Evolutionary conservation across 2,113 vertebrate genomes (phyloP).

Genomic region (Macquaria ambigua): DNA sequence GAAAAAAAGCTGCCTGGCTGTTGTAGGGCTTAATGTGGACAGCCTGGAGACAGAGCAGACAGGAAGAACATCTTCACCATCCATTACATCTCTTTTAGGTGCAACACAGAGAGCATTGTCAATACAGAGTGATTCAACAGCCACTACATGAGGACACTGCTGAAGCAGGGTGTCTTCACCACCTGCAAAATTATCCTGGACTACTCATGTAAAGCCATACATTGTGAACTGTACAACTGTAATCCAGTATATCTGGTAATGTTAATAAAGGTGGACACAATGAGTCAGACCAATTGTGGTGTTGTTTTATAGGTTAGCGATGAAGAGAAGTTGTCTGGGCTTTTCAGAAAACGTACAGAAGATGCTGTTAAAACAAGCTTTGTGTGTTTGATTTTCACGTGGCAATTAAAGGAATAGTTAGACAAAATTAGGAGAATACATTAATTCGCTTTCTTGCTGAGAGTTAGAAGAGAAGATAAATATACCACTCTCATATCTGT

Average conservation of each 20-base stretch:
- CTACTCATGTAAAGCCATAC: neutral
- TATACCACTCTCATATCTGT: neutral
- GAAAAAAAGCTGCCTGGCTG: neutral
- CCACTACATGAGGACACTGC: neutral
- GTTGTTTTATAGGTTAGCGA: neutral
- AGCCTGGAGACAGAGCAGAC: neutral
- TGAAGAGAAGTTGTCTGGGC: neutral
- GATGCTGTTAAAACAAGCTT: neutral
- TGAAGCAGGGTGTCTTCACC: neutral
- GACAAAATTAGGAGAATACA: too few relatives aligned
- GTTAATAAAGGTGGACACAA: neutral
- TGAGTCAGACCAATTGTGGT: neutral
- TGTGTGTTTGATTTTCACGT: neutral
- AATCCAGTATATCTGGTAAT: neutral
- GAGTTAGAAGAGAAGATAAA: neutral
- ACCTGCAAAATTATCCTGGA: neutral
- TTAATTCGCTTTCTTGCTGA: too few relatives aligned
- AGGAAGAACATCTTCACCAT: neutral
- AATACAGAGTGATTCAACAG: neutral
- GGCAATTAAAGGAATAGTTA: neutral
- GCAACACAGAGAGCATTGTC: neutral
- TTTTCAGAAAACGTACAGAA: neutral
- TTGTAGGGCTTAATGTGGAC: neutral
- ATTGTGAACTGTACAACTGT: neutral
- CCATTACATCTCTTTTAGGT: constrained; percentile 6